Evolutionary conservation across 2,113 vertebrate genomes (phyloP), one percentile per base, ranked within the genome.

Genomic region (Mesitornis unicolor): DNA sequence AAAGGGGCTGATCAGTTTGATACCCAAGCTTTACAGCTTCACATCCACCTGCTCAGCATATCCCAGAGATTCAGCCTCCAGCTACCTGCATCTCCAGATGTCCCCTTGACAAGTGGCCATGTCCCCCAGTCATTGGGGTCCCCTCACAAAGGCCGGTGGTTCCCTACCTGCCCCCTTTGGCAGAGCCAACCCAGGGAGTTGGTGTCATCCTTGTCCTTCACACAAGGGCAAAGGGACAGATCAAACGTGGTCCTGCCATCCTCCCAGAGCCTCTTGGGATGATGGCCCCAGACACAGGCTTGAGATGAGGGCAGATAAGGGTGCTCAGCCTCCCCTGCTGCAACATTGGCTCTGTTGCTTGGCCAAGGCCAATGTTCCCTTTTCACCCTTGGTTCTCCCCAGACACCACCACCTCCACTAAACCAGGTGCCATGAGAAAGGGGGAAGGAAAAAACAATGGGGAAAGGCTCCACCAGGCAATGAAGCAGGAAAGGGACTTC

Each of bases 401-500:
- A 47, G 6, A 12, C 10, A 47, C 8, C 17, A 4, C 16, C 33
- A 15, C 24, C 24, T 10, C 10, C 11, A 18, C 17, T 3, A 50
- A 7, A 47, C 5, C 7, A 4, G 8, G 5, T 2, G 13, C 51
- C 17, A 17, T 1, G 16, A 53, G 40, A 57, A 56, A 51, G 19
- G 7, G 8, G 12, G 21, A 16, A 13, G 20, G 40, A 29, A 33
- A 69, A 45, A 5, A 31, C 42, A 17, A 3, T 0, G 3, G 10
- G 26, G 14, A 60, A 70, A 50, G 0, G 1, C 3, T 50, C 43
- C 67, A 54, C 9, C n/a, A 59, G 54, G 54, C 29, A 74, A 10
- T 2, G 2, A 29, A 0, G 2, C n/a, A 56, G 22, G n/a, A 7
- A 70, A 24, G 21, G 22, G 11, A 35, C 45, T 4, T 15, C 16